A percentile compares a stretch with the other conserved stretches of the same genome.
These are phyloP conservation scores for Ageneiosus marmoratus DNA, from an alignment of 2,113 vertebrate species.

Conservation along the genomic window DNA sequence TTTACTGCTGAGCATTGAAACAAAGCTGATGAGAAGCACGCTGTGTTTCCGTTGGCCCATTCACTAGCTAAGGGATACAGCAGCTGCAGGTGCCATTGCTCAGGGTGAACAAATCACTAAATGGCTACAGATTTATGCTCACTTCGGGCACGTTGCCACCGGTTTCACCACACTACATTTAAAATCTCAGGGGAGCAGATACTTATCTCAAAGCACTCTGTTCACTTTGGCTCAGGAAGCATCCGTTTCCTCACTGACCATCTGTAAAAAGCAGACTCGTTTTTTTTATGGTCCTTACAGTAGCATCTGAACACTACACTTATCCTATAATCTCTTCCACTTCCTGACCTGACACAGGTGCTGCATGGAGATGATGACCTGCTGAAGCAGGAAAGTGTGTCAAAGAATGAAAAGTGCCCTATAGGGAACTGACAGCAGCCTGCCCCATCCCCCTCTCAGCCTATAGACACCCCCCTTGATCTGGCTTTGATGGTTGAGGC, in stretches of 20 bases:
- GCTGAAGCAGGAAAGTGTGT: slow-evolving; percentile 57
- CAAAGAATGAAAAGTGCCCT: slow-evolving; percentile 46
- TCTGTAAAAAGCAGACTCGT: slow-evolving; percentile 39
- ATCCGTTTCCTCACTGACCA: slow-evolving; percentile 11
- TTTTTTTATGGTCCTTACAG: slow-evolving; percentile 48
- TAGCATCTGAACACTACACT: slow-evolving; percentile 30
- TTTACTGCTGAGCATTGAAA: not conserved
- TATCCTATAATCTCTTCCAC: slow-evolving; percentile 60
- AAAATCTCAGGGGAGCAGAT: not conserved
- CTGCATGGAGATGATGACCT: slow-evolving; percentile 45
- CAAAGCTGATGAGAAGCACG: not conserved
- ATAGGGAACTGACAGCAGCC: slow-evolving; percentile 22
- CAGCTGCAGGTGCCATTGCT: slow-evolving; percentile 29
- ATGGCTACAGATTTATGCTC: not conserved
- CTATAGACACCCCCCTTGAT: slow-evolving; percentile 25
- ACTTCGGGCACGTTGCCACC: too few species aligned
- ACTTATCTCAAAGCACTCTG: not conserved
- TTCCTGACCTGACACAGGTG: slow-evolving; percentile 58
- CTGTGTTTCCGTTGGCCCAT: not conserved
- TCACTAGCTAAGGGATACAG: not conserved
- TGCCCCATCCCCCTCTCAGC: not conserved
- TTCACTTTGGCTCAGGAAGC: not conserved
- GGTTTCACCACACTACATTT: not conserved
- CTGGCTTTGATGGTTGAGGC: slow-evolving; percentile 68
- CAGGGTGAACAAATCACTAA: not conserved